phyloP scores from a whole-genome alignment of 2,113 vertebrate species.

The Prinia subflava region DNA sequence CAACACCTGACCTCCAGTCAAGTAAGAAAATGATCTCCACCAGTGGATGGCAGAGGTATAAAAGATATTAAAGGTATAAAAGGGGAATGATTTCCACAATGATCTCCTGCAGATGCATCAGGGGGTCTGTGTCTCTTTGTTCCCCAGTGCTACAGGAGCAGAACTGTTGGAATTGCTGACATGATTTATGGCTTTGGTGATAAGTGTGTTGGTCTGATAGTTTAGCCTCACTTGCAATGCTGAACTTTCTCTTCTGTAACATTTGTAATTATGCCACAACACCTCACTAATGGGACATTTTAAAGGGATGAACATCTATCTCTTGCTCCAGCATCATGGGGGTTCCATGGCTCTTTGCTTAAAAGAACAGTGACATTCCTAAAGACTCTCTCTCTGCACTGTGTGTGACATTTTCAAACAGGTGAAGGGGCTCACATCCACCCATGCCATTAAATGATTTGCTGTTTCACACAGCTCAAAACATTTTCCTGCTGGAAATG shows the following conservation, averaged over 20 bases:
- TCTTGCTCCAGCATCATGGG: not conserved
- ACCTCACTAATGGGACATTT: slow-evolving; percentile 10
- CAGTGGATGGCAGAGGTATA: no score
- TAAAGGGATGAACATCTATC: not conserved
- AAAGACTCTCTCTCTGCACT: not conserved
- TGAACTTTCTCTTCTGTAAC: not conserved
- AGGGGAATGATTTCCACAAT: not conserved
- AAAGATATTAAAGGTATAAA: not conserved
- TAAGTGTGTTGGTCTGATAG: not conserved
- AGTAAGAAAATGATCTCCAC: no score
- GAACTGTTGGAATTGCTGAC: not conserved
- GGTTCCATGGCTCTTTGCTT: not conserved
- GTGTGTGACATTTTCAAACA: not conserved
- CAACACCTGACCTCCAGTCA: no score
- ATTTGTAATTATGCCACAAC: not conserved
- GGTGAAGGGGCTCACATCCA: not conserved
- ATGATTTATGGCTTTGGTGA: slow-evolving; percentile 7
- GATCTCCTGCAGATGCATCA: not conserved
- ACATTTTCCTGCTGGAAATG: not conserved
- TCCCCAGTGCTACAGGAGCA: not conserved
- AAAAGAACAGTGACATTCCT: not conserved
- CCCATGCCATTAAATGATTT: not conserved
- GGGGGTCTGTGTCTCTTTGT: not conserved
- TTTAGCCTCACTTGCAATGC: not conserved
- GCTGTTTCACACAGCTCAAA: not conserved